These are phyloP conservation scores for Darevskia nairensis DNA, from an alignment of 2,797 vertebrate species.

Conservation along the genomic window DNA sequence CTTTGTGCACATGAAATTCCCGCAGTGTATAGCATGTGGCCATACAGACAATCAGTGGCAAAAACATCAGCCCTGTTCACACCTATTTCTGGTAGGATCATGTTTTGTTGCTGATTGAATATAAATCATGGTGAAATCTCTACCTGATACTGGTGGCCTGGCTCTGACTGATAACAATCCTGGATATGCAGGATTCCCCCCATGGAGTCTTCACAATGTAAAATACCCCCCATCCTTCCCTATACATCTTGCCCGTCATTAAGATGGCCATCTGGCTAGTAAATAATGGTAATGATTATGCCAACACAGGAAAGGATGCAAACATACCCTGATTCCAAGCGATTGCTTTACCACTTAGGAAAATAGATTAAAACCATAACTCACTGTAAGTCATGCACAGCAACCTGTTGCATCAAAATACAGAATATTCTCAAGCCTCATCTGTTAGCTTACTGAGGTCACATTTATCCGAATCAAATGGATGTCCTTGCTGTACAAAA, in stretches of 20 bases:
- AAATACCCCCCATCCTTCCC: neutral
- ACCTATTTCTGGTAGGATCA: too few relatives aligned
- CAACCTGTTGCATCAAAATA: neutral
- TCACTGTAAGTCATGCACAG: neutral
- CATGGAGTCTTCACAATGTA: too few relatives aligned
- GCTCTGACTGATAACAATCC: too few relatives aligned
- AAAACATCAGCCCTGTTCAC: too few relatives aligned
- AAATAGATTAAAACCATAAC: slow-evolving; percentile 21
- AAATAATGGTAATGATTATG: neutral
- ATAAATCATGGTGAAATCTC: too few relatives aligned
- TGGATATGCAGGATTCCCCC: too few relatives aligned
- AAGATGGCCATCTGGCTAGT: neutral
- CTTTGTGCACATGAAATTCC: too few relatives aligned
- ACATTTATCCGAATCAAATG: neutral
- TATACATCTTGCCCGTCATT: neutral
- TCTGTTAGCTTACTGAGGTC: neutral
- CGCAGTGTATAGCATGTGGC: too few relatives aligned
- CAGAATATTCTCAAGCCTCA: neutral
- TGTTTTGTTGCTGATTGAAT: too few relatives aligned
- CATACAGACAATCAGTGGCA: too few relatives aligned
- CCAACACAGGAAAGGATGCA: neutral
- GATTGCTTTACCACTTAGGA: neutral
- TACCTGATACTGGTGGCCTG: too few relatives aligned
- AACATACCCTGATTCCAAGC: neutral
- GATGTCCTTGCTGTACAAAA: neutral